phyloP scores from a whole-genome alignment of 2,797 vertebrate species.

The Gobionotothen gibberifrons region DNA sequence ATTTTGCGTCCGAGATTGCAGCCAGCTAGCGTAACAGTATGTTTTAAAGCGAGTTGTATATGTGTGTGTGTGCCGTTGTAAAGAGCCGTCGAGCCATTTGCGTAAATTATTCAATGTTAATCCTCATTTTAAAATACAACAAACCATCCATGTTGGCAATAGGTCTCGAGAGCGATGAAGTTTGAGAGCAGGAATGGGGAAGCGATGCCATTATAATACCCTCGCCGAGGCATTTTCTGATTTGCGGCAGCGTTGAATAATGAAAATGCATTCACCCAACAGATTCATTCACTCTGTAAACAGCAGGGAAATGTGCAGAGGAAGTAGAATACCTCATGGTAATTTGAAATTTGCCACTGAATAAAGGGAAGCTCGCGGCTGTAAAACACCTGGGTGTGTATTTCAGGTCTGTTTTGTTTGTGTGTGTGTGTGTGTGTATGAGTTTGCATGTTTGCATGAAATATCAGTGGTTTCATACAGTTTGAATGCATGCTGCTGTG shows the following conservation, averaged over 20 bases:
- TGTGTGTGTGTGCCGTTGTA: slow-evolving; percentile 60
- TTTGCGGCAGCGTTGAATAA: slow-evolving; percentile 70
- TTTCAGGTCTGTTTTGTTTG: slow-evolving; percentile 29
- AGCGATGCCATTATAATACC: slow-evolving; percentile 61
- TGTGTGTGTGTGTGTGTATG: slow-evolving; percentile 14
- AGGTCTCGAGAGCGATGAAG: slow-evolving; percentile 59
- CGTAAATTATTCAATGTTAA: slow-evolving; percentile 80
- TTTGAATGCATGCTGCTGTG: neutral
- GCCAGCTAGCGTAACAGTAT: slow-evolving; percentile 17
- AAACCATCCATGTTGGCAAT: slow-evolving; percentile 58
- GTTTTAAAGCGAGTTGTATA: slow-evolving; percentile 16
- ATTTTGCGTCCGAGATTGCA: slow-evolving; percentile 52
- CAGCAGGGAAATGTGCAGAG: slow-evolving; percentile 40
- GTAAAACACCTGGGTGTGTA: slow-evolving; percentile 49
- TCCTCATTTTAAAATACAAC: slow-evolving; percentile 73
- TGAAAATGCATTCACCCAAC: slow-evolving; percentile 67
- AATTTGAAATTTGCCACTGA: slow-evolving; percentile 59
- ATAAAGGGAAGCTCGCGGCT: slow-evolving; percentile 39
- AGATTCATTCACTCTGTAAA: slow-evolving; percentile 64
- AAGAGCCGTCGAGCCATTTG: slow-evolving; percentile 69
- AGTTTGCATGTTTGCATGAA: slow-evolving; percentile 16
- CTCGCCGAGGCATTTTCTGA: slow-evolving; percentile 63
- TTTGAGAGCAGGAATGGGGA: slow-evolving; percentile 65
- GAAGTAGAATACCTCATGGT: slow-evolving; percentile 42
- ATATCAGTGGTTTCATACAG: neutral